Evolutionary conservation across 2,888 invertebrate genomes (phyloP), one percentile per base, ranked within the genome.

Genomic region (Lomographa bimaculata): DNA sequence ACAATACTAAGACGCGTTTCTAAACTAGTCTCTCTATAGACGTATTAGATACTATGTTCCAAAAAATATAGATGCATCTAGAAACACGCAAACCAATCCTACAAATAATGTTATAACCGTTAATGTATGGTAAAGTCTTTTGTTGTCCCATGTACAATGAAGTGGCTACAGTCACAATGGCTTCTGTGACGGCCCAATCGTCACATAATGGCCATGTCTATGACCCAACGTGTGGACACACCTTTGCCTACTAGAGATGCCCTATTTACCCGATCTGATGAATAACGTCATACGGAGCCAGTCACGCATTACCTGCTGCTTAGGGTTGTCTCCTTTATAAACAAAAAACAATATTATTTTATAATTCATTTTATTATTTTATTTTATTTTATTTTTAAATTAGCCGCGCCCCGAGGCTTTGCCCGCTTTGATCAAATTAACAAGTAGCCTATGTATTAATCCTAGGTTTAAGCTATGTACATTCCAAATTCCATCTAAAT

Each of bases 121-220:
- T 24, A 29, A 29, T 28, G 10, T 33, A 80, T 71, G 67, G 64
- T 69, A 76, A 77, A 71, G 69, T 32, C 7, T 16, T 23, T 16
- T 27, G 14, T 32, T 36, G 40, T 29, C 24, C 36, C 37, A 34
- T 32, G 17, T 17, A 75, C 70, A 75, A 76, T 76, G 56, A 58
- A 52, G 46, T 49, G 37, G 44, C 47, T 19, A 58, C 68, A 64
- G 75, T 76, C 70, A 82, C 80, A 80, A 82, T 84, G 52, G 70
- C 62, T 74, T 60, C 67, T 68, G 65, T 63, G 62, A 49, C 52
- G 63, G 61, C 62, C 57, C 69, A 64, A 65, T 73, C 54, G 54
- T 51, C 63, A 57, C 55, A 62, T 73, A 72, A 72, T 72, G 68
- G 62, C 70, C 66, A 57, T 72, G 79, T 41, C 27, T 47, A 50